phyloP scores from a whole-genome alignment of 53 echinoderm and acorn worm species.

The Henricia sp. region DNA sequence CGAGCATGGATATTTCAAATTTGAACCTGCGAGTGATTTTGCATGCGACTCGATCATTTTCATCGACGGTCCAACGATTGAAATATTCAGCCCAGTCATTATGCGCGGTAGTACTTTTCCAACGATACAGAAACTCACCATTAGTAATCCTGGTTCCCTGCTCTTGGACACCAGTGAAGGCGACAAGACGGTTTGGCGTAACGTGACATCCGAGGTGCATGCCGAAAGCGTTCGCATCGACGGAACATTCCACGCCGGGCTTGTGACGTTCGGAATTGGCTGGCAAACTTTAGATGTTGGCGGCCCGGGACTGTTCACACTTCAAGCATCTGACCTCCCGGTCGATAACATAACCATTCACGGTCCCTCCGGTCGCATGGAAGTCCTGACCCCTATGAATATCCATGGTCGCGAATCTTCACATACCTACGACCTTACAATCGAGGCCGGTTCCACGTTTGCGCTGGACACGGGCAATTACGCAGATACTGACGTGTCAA shows the following conservation, averaged over 20 bases:
- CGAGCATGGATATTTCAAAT: slow-evolving; percentile 58
- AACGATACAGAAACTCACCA: slow-evolving; percentile 22
- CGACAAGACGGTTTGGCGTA: slow-evolving; percentile 39
- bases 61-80: slow-evolving; percentile 46
- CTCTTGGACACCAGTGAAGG: slow-evolving; percentile 60
- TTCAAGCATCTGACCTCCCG: slow-evolving; percentile 52
- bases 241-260: slow-evolving; percentile 74
- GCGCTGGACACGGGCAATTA: slow-evolving; percentile 55
- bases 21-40: slow-evolving; percentile 67
- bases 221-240: slow-evolving; percentile 51
- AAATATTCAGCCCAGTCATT: slow-evolving; percentile 50
- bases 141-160: slow-evolving; percentile 47
- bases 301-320: slow-evolving; percentile 57
- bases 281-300: slow-evolving; percentile 64
- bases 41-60: slow-evolving; percentile 61
- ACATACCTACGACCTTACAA: slow-evolving; percentile 23
- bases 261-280: slow-evolving; percentile 46
- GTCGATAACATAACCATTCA: slow-evolving; percentile 53
- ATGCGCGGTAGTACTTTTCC: slow-evolving; percentile 57
- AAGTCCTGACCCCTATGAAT: slow-evolving; percentile 68
- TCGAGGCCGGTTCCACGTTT: slow-evolving; percentile 62
- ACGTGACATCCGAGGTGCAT: slow-evolving; percentile 51
- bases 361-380: slow-evolving; percentile 51
- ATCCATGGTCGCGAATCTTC: slow-evolving; percentile 60
- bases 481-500: slow-evolving; percentile 48